Conservation (phyloP, 1,140 invertebrate genomes). For the Acromyrmex charruanus region DNA sequence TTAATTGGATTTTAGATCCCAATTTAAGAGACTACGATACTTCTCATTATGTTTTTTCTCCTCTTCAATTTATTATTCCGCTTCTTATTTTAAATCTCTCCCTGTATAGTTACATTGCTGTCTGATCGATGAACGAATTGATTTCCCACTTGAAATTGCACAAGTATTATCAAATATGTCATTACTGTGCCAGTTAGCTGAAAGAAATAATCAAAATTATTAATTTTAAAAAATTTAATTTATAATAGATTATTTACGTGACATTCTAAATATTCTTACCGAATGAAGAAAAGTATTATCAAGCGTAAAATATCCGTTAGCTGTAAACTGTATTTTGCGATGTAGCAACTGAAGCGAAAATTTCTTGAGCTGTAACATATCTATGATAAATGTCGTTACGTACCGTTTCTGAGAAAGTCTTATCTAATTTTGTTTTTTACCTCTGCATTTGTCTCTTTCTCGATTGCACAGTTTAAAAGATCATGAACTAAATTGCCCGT, state of each 20-base stretch:
- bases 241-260: too few species aligned
- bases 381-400: conserved; percentile 72
- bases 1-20: not conserved
- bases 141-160: conserved; percentile 79
- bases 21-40: not conserved
- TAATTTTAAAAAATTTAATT: not conserved
- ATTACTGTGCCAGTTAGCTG: conserved; percentile 82
- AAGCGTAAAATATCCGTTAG: conserved; percentile 62
- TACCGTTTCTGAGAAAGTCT: not conserved
- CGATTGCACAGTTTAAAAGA: conserved; percentile 47
- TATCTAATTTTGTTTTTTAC: conserved; percentile 38
- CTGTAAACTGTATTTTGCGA: too few species aligned
- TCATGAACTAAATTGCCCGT: conserved; percentile 63
- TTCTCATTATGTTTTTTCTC: not conserved
- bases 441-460: conserved; percentile 47
- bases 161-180: conserved; percentile 84
- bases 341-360: too few species aligned
- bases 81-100: not conserved
- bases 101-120: conserved; percentile 23
- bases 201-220: conserved; percentile 26
- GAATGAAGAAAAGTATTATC: conserved; percentile 84
- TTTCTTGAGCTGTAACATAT: too few species aligned
- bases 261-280: conserved; percentile 74
- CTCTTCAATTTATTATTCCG: not conserved
- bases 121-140: not conserved